Evolutionary conservation across 2,113 vertebrate species (phyloP).

Genomic region (Mobula birostris): DNA sequence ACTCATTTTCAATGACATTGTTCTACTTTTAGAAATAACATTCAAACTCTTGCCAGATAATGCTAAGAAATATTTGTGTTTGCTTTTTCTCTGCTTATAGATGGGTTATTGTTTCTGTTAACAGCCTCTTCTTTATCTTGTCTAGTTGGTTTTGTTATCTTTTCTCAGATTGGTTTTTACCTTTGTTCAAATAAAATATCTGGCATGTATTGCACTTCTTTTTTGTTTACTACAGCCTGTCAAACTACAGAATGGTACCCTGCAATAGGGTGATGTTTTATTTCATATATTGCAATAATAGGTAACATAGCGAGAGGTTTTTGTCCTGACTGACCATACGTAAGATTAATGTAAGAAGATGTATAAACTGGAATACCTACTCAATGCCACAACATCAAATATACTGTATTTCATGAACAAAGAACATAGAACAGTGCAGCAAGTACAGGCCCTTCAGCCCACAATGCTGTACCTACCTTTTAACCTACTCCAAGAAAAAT

Average conservation of each 20-base stretch:
- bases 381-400: neutral
- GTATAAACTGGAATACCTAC: neutral
- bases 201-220: constrained; percentile 36
- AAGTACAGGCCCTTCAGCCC: no score
- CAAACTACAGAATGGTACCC: constrained; percentile 24
- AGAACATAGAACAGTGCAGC: no score
- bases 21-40: neutral
- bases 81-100: constrained; percentile 40
- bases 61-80: neutral
- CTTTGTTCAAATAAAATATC: constrained; percentile 31
- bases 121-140: constrained; percentile 54
- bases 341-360: neutral
- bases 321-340: no score
- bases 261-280: no score
- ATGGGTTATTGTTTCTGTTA: constrained; percentile 39
- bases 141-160: constrained; percentile 45
- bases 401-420: neutral
- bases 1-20: neutral
- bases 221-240: neutral
- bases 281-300: constrained; percentile 47
- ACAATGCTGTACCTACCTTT: no score
- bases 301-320: constrained; percentile 36
- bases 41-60: neutral
- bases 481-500: no score
- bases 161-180: constrained; percentile 48